Conservation (phyloP, 2,888 invertebrate species). For the Lasius platythorax region DNA sequence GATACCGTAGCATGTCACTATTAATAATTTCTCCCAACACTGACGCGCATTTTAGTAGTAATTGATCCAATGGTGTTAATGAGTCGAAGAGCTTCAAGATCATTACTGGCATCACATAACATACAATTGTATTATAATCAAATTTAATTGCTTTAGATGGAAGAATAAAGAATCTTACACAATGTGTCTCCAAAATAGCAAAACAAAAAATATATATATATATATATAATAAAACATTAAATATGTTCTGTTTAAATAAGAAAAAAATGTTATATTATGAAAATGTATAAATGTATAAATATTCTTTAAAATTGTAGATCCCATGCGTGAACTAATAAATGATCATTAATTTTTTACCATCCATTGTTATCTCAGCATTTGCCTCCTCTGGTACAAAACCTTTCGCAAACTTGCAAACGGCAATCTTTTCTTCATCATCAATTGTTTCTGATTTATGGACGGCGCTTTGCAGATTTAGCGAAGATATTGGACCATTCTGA, state of each 20-base stretch:
- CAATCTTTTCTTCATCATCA: slow-evolving; percentile 53
- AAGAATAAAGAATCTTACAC: not conserved
- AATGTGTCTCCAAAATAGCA: not conserved
- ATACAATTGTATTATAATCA: not conserved
- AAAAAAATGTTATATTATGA: not conserved
- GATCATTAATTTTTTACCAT: slow-evolving; percentile 84
- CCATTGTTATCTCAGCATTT: slow-evolving; percentile 87
- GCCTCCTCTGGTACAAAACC: slow-evolving; percentile 87
- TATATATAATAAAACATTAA: not conserved
- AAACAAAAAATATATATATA: not conserved
- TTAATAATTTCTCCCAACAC: slow-evolving; percentile 89
- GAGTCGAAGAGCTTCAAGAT: slow-evolving; percentile 90
- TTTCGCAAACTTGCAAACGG: slow-evolving; percentile 86
- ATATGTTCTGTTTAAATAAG: not conserved
- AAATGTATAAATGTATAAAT: not conserved
- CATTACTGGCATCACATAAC: slow-evolving; percentile 85
- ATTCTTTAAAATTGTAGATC: not conserved
- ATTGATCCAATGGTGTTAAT: slow-evolving; percentile 89
- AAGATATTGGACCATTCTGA: slow-evolving; percentile 67
- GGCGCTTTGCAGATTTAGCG: slow-evolving; percentile 2
- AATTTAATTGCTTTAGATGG: not conserved
- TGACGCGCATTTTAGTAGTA: slow-evolving; percentile 89
- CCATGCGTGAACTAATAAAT: not conserved
- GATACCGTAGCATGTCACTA: slow-evolving; percentile 88
- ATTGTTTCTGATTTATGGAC: not conserved